Conservation (phyloP, 2,797 vertebrate species). For the Sphenopsis melanotis region DNA sequence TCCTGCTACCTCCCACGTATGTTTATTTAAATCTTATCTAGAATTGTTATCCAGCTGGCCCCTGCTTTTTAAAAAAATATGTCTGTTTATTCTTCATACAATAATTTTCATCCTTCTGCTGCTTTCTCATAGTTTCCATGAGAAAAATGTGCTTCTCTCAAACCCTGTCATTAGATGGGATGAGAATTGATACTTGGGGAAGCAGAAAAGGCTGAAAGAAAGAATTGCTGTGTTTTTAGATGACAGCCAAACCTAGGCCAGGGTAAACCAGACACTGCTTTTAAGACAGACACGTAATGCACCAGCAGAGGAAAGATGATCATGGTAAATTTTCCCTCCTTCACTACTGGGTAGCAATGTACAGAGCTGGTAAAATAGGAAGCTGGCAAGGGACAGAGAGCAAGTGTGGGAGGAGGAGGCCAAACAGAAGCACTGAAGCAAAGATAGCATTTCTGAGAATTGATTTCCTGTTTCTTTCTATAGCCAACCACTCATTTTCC, state of each 20-base stretch:
- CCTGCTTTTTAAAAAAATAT: not conserved
- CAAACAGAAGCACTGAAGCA: not conserved
- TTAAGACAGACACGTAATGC: not conserved
- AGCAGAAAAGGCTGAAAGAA: not conserved
- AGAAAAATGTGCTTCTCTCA: not conserved
- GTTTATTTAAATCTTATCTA: constrained; percentile 53
- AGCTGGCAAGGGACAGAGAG: not conserved
- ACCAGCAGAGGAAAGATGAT: not conserved
- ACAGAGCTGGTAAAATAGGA: not conserved
- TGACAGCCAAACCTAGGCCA: not conserved
- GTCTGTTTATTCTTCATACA: not conserved
- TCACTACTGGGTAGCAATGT: not conserved
- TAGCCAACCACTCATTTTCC: not conserved
- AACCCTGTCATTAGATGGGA: not conserved
- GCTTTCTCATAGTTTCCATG: not conserved
- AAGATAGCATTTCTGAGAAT: not conserved
- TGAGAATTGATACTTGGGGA: not conserved
- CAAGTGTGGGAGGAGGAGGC: not conserved
- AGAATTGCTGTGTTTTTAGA: not conserved
- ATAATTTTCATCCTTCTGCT: constrained; percentile 3
- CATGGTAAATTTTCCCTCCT: not conserved
- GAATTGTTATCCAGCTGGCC: constrained; percentile 9
- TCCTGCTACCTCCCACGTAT: constrained; percentile 17
- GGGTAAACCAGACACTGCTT: not conserved
- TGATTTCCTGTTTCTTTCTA: constrained; percentile 9